Base-by-base conservation (phyloP, 2,888 invertebrate species). In the Ommatoiulus sabulosus region DNA sequence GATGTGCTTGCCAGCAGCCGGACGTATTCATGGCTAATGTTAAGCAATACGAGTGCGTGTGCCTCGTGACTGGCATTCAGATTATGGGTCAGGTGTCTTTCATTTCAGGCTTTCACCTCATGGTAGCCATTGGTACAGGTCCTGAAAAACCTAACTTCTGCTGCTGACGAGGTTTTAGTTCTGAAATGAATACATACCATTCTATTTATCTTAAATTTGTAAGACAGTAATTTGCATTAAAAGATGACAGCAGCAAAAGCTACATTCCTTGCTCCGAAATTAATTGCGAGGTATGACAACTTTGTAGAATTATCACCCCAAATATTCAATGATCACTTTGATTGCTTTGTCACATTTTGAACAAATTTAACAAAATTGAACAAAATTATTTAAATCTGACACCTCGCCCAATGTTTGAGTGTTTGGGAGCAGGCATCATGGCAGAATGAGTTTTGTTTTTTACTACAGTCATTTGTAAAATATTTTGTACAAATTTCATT, bases 401-500 rank as follows among this genome's bases (percentile, higher is more conserved):
- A 35, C 35, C 35, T 80, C 80, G 5, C 24, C 24, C 3, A 35
- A 35, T 8, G 24, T 80, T 80, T 80, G 80, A 24, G 35, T 80
- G 35, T 35, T 35, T 80, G 3, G 35, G 24, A 80, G 80, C 24
- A 24, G 80, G 80, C 80, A 80, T 80, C 80, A 35, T 35, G 80
- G 15, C 24, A 35, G 80, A 80, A 35, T 80, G 80, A 35, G 24
- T 80, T 80, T 80, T 80, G 80, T 35, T 80, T 80, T 80, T 80
- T 80, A 80, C 80, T 80, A 80, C 80, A 80, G 80, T 80, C 80
- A 80, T 80, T 80, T 80, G 80, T 80, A 80, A 80, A 80, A 80
- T 80, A 80, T 80, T 80, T 80, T 80, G 80, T 80, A 80, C 80
- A 80, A 80, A 80, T 80, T 80, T 80, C 80, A 80, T 80, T 80